These are phyloP conservation scores for Trachelus troglodyta DNA, from an alignment of 2,888 invertebrate species.

Conservation along the genomic window DNA sequence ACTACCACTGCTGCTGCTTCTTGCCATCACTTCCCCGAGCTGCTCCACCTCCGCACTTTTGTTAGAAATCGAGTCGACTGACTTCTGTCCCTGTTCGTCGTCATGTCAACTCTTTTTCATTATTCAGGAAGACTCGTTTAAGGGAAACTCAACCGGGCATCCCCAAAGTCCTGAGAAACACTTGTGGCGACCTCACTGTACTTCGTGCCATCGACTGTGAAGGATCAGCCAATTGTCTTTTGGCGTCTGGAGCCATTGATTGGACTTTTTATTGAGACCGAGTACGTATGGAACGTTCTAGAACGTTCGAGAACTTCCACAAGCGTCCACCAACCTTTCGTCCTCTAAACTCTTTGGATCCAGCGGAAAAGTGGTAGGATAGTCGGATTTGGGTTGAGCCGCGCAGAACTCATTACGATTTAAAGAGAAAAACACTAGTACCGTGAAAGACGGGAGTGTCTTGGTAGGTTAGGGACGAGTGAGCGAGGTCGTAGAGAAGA, in stretches of 20 bases:
- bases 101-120: constrained; percentile 59
- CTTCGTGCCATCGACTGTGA: too few relatives aligned
- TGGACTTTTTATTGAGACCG: too few relatives aligned
- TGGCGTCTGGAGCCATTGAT: too few relatives aligned
- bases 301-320: too few relatives aligned
- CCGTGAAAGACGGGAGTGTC: constrained; percentile 47
- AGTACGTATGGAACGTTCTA: too few relatives aligned
- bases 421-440: constrained; percentile 61
- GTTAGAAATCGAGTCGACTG: constrained; percentile 61
- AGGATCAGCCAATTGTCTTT: too few relatives aligned
- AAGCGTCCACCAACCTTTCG: constrained; percentile 4
- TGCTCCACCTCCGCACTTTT: constrained; percentile 56
- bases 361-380: constrained; percentile 14
- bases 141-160: constrained; percentile 46
- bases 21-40: constrained; percentile 10
- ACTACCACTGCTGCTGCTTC: not conserved
- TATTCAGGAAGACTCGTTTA: constrained; percentile 61
- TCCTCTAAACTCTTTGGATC: constrained; percentile 12
- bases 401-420: constrained; percentile 55
- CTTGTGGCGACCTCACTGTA: too few relatives aligned
- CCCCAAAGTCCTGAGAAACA: too few relatives aligned
- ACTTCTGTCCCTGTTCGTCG: constrained; percentile 44
- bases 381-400: constrained; percentile 50
- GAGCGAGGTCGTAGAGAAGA: too few relatives aligned
- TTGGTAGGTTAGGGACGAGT: constrained; percentile 42